Percentiles rank a stretch among this genome's conserved stretches.
These are phyloP conservation scores for Caenorhabditis tropicalis DNA, from an alignment of 1,140 invertebrate genomes.

Conservation along the genomic window DNA sequence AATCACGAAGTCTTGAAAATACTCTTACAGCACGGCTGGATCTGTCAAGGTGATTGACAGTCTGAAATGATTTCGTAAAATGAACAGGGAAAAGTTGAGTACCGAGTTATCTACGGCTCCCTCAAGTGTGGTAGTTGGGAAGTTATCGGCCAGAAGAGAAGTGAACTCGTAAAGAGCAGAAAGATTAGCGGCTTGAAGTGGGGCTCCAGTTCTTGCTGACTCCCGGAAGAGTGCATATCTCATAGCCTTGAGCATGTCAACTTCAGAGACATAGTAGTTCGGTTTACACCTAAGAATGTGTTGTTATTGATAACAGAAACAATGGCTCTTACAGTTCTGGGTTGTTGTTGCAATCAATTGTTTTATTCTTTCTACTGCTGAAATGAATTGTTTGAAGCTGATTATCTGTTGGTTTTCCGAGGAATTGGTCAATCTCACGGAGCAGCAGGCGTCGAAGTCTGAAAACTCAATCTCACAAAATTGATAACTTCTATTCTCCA, in stretches of 20 bases:
- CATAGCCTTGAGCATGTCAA: slow-evolving; percentile 60
- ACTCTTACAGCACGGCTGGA: slow-evolving; percentile 53
- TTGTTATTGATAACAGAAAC: not conserved
- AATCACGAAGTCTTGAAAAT: slow-evolving; percentile 53
- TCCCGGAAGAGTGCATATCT: slow-evolving; percentile 58
- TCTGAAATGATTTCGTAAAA: slow-evolving; percentile 3
- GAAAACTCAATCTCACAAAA: not conserved
- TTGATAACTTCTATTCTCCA: too few species aligned
- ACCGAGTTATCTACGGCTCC: not conserved
- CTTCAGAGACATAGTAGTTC: slow-evolving; percentile 57
- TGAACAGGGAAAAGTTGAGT: too few species aligned
- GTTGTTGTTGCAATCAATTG: slow-evolving; percentile 50
- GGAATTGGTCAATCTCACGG: slow-evolving; percentile 58
- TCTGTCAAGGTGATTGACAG: slow-evolving; percentile 33
- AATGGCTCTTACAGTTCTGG: slow-evolving; percentile 50
- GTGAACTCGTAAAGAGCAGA: slow-evolving; percentile 57
- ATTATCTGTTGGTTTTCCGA: slow-evolving; percentile 11
- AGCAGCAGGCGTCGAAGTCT: slow-evolving; percentile 59
- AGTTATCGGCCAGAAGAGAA: slow-evolving; percentile 50
- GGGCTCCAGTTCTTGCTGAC: slow-evolving; percentile 54
- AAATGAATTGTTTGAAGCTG: slow-evolving; percentile 50
- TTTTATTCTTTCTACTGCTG: slow-evolving; percentile 53
- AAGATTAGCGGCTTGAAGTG: slow-evolving; percentile 54
- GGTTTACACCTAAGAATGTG: slow-evolving; percentile 52
- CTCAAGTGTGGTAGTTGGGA: slow-evolving; percentile 46